Base-by-base conservation (phyloP, 2,888 invertebrate genomes). In the Tipula helvola region DNA sequence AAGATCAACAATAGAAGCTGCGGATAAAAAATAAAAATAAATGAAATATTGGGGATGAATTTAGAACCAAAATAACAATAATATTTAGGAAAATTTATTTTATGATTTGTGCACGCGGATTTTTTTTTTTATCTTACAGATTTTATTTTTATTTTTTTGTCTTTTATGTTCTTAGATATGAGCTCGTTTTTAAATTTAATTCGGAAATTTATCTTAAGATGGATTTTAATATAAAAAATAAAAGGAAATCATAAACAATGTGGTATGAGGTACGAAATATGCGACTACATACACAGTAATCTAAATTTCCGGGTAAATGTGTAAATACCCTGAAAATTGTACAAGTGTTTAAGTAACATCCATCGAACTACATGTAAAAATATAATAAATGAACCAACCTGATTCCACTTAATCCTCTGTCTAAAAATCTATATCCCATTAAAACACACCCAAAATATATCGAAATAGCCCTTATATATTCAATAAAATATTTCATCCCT, bases 71-170 rank as follows among this genome's bases (percentile, higher is more conserved):
- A 71, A 71, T 71, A 71, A 71, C 71, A 71, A 71, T 71, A 71
- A 71, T 71, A 71, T 71, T 71, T 71, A 71, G 28, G 71, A 71
- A 71, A 28, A 71, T 71, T 71, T 71, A 71, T 71, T 71, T 71
- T 71, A 71, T 71, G 71, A 71, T 71, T 71, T 71, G 71, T 71
- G 71, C 71, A 71, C 71, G 71, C 71, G 71, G 71, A 71, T 71
- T 71, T 71, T 71, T 71, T 28, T 71, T 71, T 71, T 28, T 71
- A 71, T 71, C 71, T 71, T 18, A 71, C 13, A 28, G 10, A 71
- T 71, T 71, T 71, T 71, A 28, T 71, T 71, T 28, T 28, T 28
- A 28, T 71, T 71, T 39, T 28, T 71, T 71, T 28, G 28, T 71
- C 71, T 71, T 71, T 71, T 71, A 71, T 71, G 71, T 71, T 71